A percentile compares a stretch with the other conserved stretches of the same genome.
phyloP scores from a whole-genome alignment of 1,140 invertebrate genomes.

The Aphidius gifuensis region DNA sequence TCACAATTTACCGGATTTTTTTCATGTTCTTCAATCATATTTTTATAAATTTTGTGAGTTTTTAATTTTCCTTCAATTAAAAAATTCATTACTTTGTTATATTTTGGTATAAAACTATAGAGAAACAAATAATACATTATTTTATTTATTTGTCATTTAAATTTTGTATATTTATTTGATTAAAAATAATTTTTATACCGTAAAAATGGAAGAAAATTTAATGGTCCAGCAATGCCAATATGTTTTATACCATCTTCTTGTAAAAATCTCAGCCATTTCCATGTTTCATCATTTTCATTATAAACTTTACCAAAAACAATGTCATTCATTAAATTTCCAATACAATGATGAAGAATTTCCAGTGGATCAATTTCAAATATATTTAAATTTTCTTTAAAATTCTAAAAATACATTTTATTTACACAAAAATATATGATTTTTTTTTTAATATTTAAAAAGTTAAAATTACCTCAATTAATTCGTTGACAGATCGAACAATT shows the following conservation, averaged over 20 bases:
- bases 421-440: not conserved
- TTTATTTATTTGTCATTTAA: too few species aligned
- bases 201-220: slow-evolving; percentile 81
- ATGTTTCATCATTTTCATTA: slow-evolving; percentile 64
- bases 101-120: slow-evolving; percentile 54
- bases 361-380: slow-evolving; percentile 50
- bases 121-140: too few species aligned
- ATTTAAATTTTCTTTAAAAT: slow-evolving; percentile 32
- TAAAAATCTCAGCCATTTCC: slow-evolving; percentile 69
- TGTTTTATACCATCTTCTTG: slow-evolving; percentile 77
- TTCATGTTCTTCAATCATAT: slow-evolving; percentile 61
- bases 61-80: slow-evolving; percentile 66
- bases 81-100: slow-evolving; percentile 56
- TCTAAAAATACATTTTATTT: slow-evolving; percentile 33
- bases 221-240: slow-evolving; percentile 73
- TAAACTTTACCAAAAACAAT: slow-evolving; percentile 74
- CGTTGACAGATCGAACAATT: slow-evolving; percentile 62
- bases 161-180: too few species aligned
- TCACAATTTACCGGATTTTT: slow-evolving; percentile 40
- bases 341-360: slow-evolving; percentile 61
- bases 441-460: slow-evolving; percentile 22
- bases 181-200: slow-evolving; percentile 53
- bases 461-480: slow-evolving; percentile 59
- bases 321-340: slow-evolving; percentile 74
- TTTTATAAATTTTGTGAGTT: slow-evolving; percentile 70